phyloP scores from a whole-genome alignment of 2,888 invertebrate species.

The Salticus scenicus region DNA sequence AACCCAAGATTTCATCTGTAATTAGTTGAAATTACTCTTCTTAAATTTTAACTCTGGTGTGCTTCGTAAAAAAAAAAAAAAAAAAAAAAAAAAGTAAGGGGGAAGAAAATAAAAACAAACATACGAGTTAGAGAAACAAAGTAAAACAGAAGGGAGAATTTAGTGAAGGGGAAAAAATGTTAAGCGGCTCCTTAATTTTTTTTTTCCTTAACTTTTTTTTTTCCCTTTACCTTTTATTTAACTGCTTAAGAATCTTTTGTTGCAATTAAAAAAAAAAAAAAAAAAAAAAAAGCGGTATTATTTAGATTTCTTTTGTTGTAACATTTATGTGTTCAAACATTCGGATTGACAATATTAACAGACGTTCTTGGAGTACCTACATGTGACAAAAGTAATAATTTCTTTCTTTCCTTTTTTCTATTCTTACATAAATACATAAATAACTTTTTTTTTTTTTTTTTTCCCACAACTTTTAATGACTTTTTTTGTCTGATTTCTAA shows the following conservation, averaged over 20 bases:
- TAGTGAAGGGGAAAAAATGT: neutral
- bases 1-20: conserved; percentile 55
- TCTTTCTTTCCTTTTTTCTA: no score
- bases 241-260: conserved; percentile 23
- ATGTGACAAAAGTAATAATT: no score
- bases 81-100: no score
- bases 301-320: conserved; percentile 34
- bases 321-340: neutral
- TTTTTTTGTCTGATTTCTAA: no score
- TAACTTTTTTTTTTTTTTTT: no score
- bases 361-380: neutral
- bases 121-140: neutral
- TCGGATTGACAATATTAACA: neutral
- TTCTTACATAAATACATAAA: no score
- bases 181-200: conserved; percentile 16
- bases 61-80: conserved; percentile 17
- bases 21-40: conserved; percentile 61
- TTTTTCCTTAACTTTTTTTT: conserved; percentile 24
- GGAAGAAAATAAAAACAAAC: no score
- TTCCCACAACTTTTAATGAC: no score
- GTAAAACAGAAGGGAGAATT: no score
- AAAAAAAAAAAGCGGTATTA: conserved; percentile 12
- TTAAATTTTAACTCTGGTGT: conserved; percentile 53
- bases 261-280: conserved; percentile 39
- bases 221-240: conserved; percentile 27